These are phyloP conservation scores for Amphiura filiformis DNA, from an alignment of 35 echinoderm and acorn worm species.

Conservation along the genomic window DNA sequence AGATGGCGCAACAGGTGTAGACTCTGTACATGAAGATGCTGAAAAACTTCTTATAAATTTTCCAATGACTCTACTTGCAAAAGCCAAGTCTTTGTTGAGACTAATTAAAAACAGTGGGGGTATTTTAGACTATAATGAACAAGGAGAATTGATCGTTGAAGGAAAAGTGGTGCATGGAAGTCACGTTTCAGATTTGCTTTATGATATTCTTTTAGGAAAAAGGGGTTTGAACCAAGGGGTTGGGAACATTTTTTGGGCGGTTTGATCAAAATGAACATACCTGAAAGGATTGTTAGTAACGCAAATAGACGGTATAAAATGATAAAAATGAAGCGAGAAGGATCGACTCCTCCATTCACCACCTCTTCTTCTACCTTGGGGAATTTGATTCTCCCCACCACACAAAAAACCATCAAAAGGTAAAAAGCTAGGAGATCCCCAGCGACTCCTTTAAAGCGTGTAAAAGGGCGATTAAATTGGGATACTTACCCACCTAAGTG, in stretches of 20 bases:
- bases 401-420: background rate
- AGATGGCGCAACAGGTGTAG: background rate
- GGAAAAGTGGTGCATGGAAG: background rate
- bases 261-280: slow-evolving; percentile 27
- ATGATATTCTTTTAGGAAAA: slow-evolving; percentile 7
- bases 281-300: slow-evolving; percentile 15
- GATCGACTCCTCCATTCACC: background rate
- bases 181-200: slow-evolving; percentile 34
- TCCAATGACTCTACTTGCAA: background rate
- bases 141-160: slow-evolving; percentile 15
- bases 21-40: background rate
- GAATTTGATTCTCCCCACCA: background rate
- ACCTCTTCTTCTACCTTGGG: background rate
- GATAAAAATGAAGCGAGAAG: background rate
- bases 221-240: slow-evolving; percentile 16
- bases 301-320: background rate
- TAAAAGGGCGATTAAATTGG: background rate
- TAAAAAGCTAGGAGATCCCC: background rate
- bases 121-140: slow-evolving; percentile 22
- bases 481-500: background rate
- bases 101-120: slow-evolving; percentile 24
- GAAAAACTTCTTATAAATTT: slow-evolving; percentile 10
- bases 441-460: background rate
- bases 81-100: slow-evolving; percentile 15
- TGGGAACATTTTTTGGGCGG: slow-evolving; percentile 21